Percentiles rank a stretch among this genome's conserved stretches.
Evolutionary conservation across 2,113 vertebrate genomes (phyloP).

Genomic region (Oreotrochilus melanogaster): DNA sequence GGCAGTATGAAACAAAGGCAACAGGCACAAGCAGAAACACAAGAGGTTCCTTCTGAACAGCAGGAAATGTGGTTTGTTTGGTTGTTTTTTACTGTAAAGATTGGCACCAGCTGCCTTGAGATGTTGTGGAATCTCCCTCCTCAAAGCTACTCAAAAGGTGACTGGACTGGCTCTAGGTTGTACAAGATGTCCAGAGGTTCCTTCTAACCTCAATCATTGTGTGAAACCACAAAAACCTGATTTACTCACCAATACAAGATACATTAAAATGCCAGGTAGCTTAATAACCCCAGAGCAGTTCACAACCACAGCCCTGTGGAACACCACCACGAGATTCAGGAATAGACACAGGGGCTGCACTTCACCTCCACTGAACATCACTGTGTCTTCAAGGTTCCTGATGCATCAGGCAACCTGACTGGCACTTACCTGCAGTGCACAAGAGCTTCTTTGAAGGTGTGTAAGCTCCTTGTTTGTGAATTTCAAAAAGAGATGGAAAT

Average conservation of each 20-base stretch:
- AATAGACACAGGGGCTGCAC: neutral
- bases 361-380: neutral
- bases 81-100: neutral
- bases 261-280: neutral
- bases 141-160: neutral
- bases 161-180: neutral
- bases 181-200: neutral
- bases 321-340: neutral
- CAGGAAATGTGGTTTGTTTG: neutral
- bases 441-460: neutral
- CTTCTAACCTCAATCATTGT: neutral
- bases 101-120: neutral
- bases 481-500: neutral
- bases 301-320: neutral
- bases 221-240: neutral
- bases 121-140: neutral
- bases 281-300: neutral
- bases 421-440: neutral
- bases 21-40: neutral
- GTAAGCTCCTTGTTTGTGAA: neutral
- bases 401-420: neutral
- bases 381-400: neutral
- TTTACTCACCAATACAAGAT: neutral
- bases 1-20: neutral
- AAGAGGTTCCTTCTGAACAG: neutral